phyloP scores from a whole-genome alignment of 2,888 invertebrate species.

The Trachelus tabidus region DNA sequence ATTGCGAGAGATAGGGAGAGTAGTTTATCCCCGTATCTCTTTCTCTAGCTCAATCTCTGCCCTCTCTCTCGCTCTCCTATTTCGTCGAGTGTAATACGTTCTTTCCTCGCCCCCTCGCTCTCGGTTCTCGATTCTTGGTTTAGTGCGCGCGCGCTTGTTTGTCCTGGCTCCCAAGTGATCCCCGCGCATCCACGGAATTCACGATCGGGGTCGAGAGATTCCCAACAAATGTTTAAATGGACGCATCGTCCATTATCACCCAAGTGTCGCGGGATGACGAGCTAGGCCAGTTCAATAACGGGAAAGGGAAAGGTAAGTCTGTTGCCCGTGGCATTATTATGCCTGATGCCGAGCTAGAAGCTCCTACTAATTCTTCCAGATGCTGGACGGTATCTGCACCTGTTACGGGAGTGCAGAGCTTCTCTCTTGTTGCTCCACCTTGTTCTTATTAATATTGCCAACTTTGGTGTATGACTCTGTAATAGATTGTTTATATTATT shows the following conservation, averaged over 20 bases:
- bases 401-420: conserved; percentile 46
- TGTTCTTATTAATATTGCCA: neutral
- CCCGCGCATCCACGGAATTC: conserved; percentile 55
- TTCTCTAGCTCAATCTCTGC: neutral
- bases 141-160: conserved; percentile 23
- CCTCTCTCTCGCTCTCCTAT: conserved; percentile 10
- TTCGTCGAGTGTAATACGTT: conserved; percentile 23
- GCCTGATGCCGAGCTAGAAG: conserved; percentile 23
- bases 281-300: conserved; percentile 84
- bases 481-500: neutral
- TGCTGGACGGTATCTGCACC: conserved; percentile 47
- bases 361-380: conserved; percentile 21
- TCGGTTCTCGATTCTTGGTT: conserved; percentile 13
- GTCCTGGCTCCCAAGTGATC: conserved; percentile 31
- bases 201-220: conserved; percentile 56
- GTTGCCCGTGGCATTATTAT: conserved; percentile 15
- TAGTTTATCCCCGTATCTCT: neutral
- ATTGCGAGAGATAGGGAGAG: neutral
- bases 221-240: conserved; percentile 84
- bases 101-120: conserved; percentile 23
- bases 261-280: conserved; percentile 98
- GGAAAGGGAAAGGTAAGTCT: conserved; percentile 78
- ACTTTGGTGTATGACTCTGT: neutral
- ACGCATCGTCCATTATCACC: conserved; percentile 99
- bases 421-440: conserved; percentile 25